phyloP scores from a whole-genome alignment of 1,140 invertebrate species.

The Stenopsyche tienmushanensis region DNA sequence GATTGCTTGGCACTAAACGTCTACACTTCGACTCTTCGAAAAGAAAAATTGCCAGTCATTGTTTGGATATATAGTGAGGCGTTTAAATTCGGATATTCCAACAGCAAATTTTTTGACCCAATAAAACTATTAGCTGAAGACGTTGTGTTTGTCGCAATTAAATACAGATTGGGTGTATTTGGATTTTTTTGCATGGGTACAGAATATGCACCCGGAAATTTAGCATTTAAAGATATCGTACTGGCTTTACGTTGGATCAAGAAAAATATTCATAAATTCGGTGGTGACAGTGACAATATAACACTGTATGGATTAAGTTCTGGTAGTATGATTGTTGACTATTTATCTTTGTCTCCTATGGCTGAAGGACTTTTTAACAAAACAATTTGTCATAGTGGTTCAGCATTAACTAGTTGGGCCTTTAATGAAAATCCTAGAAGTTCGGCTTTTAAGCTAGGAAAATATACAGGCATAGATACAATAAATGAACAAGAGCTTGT shows the following conservation, averaged over 20 bases:
- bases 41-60: constrained; percentile 58
- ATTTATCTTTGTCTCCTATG: constrained; percentile 48
- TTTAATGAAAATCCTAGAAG: constrained; percentile 49
- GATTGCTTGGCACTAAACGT: constrained; percentile 49
- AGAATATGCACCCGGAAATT: constrained; percentile 59
- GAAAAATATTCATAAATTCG: constrained; percentile 56
- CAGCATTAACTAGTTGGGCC: constrained; percentile 65
- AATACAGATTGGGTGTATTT: constrained; percentile 65
- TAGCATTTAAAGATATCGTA: constrained; percentile 61
- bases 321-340: constrained; percentile 51
- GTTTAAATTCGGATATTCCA: constrained; percentile 60
- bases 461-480: constrained; percentile 48
- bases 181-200: constrained; percentile 65
- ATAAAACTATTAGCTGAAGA: constrained; percentile 65
- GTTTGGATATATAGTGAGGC: constrained; percentile 67
- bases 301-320: constrained; percentile 55
- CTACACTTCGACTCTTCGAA: constrained; percentile 43
- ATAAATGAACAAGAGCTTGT: constrained; percentile 48
- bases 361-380: constrained; percentile 49
- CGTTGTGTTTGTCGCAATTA: constrained; percentile 67
- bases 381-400: constrained; percentile 67
- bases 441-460: constrained; percentile 47
- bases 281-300: constrained; percentile 51
- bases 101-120: constrained; percentile 57
- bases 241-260: constrained; percentile 60